Evolutionary conservation across 1,140 invertebrate genomes (phyloP), one percentile per base, ranked within the genome.

Genomic region (Drosophila parabipectinata): DNA sequence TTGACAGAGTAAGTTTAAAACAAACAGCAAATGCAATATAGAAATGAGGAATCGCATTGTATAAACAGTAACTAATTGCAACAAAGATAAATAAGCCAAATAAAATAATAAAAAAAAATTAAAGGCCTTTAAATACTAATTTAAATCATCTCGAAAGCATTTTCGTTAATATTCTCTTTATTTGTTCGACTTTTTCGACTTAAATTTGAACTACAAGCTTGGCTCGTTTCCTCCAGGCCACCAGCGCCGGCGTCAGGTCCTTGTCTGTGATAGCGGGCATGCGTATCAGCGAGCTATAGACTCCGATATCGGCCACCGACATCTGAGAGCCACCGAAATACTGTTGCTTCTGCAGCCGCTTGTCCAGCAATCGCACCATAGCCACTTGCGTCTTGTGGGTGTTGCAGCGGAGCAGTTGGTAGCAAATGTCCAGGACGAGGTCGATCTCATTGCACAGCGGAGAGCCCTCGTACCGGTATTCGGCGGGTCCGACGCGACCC

Each of bases 381-480:
- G 73, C 77, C 47, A 90, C 83, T 15, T 84, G 83, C 24, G 67
- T 72, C 53, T 91, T 92, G 57, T 83, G 73, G 0, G 90, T 91
- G 48, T 18, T 76, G 71, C 90, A 91, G 14, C 90, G 90, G 24
- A 91, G 59, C 4, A 92, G 55, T 47, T 92, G 91, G 75, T 92
- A 92, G 60, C 91, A 92, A 56, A 92, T 90, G 58, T 92, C 91
- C 21, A 92, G 64, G 15, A 92, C 88, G 10, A 74, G 68, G 63
- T 92, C 91, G 50, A 92, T 90, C 60, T 91, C 81, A 57, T 92
- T 92, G 72, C 89, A 90, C 12, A 84, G 48, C 2, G 79, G 71
- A 1, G 79, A 90, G 44, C 77, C 57, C 53, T 92, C 91, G 15
- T 92, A 92, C 0, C 90, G 73, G 53, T 90, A 92, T 53, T 90